phyloP scores from a whole-genome alignment of 2,888 invertebrate species.

The Matsumyia berberina region DNA sequence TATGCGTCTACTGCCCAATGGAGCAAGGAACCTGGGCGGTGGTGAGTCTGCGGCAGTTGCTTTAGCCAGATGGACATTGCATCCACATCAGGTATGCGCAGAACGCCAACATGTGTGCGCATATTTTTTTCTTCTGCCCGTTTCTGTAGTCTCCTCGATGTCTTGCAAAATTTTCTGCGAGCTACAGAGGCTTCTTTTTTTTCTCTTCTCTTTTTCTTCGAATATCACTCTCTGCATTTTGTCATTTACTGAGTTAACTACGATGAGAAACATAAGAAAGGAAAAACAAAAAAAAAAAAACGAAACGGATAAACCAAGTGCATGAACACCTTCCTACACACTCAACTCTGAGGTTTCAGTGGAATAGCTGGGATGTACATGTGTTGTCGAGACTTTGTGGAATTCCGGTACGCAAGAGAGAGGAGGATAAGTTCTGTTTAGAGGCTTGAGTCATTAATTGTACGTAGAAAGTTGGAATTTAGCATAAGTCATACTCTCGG shows the following conservation, averaged over 20 bases:
- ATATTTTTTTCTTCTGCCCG: conserved; percentile 23
- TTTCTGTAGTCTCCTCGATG: conserved; percentile 63
- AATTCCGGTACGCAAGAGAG: too few relatives aligned
- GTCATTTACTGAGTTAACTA: conserved; percentile 57
- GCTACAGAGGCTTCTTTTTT: conserved; percentile 30
- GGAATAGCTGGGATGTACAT: conserved; percentile 38
- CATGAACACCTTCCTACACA: conserved; percentile 40
- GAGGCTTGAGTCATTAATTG: too few relatives aligned
- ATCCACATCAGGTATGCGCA: conserved; percentile 69
- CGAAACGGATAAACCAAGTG: conserved; percentile 13
- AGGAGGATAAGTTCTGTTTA: too few relatives aligned
- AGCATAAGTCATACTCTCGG: too few relatives aligned
- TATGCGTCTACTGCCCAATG: conserved; percentile 12
- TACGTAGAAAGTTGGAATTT: too few relatives aligned
- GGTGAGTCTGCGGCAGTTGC: conserved; percentile 46
- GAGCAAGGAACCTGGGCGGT: conserved; percentile 33
- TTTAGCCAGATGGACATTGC: conserved; percentile 72
- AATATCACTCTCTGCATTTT: conserved; percentile 50
- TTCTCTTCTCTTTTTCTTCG: conserved; percentile 6
- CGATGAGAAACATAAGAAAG: not conserved
- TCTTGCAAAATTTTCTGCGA: conserved; percentile 66
- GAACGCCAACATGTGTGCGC: conserved; percentile 59
- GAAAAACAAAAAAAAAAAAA: not conserved
- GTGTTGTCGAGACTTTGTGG: conserved; percentile 28
- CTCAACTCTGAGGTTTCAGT: not conserved